Conservation (phyloP, 2,113 vertebrate species). For the Myotis lucifugus region DNA sequence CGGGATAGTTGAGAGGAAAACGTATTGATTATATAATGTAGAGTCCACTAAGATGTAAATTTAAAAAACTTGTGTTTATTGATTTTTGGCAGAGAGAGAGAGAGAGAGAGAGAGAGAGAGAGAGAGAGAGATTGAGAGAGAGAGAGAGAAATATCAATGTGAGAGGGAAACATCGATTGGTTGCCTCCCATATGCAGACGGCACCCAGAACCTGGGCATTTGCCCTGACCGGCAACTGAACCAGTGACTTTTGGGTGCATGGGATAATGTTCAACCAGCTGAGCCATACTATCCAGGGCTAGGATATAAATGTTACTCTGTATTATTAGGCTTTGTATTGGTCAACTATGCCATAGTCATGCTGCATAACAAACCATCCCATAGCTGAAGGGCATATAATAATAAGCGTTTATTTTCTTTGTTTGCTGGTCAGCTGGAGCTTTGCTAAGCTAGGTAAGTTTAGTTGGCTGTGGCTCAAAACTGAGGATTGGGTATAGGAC, state of each 20-base stretch:
- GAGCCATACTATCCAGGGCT: too few species aligned
- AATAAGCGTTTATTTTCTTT: background rate
- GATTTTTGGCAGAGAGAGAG: too few species aligned
- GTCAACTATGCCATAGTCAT: background rate
- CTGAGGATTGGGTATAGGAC: background rate
- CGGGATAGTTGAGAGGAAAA: background rate
- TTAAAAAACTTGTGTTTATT: background rate
- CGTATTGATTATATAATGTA: background rate
- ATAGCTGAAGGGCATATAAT: background rate
- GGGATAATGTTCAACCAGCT: too few species aligned
- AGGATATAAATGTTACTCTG: background rate
- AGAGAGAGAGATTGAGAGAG: too few species aligned
- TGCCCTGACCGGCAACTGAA: too few species aligned
- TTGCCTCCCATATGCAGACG: too few species aligned
- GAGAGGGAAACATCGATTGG: too few species aligned
- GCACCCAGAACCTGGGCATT: too few species aligned
- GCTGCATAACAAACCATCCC: background rate
- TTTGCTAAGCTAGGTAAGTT: background rate
- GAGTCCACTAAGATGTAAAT: background rate
- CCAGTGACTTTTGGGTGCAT: too few species aligned
- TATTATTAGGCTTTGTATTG: background rate
- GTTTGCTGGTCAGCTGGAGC: background rate
- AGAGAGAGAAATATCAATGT: too few species aligned
- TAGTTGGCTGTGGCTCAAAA: background rate
- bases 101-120: too few species aligned